Base-by-base conservation (phyloP, 2,797 vertebrate species). In the Steatocranus sp. region DNA sequence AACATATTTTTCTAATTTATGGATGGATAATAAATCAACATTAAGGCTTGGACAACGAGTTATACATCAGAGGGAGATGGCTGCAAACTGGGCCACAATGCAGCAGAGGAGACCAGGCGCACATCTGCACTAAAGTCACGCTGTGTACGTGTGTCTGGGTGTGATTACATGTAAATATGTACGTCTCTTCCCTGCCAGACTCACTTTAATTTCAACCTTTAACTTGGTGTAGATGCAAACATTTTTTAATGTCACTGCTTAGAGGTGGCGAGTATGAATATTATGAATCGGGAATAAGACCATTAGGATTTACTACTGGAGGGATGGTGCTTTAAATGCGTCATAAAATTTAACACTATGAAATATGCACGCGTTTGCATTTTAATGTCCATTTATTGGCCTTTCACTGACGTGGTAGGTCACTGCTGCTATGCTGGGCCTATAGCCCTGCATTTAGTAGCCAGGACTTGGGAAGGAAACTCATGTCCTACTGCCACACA, bases 1-100 rank as follows among this genome's bases (percentile, higher is more conserved):
- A 99, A 97, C 98, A 99, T 99, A 99, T 98, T 99, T 98, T 99
- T 99, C 98, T 99, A 99, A 99, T 99, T 99, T 99, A 99, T 99
- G 98, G 97, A 98, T 96, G 97, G 98, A 99, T 98, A 99, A 99
- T 99, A 99, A 99, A 99, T 99, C 98, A 99, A 99, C 98, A 99
- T 99, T 99, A 99, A 98, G 98, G 96, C 96, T 96, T 97, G 98
- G 98, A 98, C 98, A 98, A 98, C 97, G 97, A 98, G 98, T 98
- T 99, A 98, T 98, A 99, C 97, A 98, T 99, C 97, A 97, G 97
- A 97, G 97, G 89, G 97, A 98, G 97, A 97, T 97, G 97, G 97
- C 97, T 97, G 95, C 97, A 97, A 97, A 97, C 95, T 97, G 97
- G 97, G 96, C 95, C 97, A 96, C 95, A 96, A 96, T 96, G 97